These are phyloP conservation scores for Acleris literana DNA, from an alignment of 2,888 invertebrate species.

Conservation along the genomic window DNA sequence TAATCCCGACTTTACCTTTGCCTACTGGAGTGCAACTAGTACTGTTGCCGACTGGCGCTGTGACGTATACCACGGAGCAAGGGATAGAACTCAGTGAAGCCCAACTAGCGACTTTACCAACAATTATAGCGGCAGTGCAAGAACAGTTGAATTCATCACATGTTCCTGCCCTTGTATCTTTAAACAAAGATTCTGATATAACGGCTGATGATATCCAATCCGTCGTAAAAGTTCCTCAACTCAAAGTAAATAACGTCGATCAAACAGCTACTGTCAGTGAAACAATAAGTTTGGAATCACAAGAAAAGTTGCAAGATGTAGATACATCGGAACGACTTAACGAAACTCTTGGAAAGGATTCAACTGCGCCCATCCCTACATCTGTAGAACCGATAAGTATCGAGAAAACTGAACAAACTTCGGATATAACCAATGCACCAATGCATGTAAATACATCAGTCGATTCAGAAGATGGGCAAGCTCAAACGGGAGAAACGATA, in stretches of 20 bases:
- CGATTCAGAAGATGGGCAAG: no score
- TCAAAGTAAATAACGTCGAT: background rate
- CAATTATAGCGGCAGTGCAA: constrained; percentile 50
- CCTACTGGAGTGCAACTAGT: constrained; percentile 23
- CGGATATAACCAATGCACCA: background rate
- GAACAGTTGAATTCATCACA: constrained; percentile 44
- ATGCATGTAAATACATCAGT: no score
- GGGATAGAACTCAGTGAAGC: constrained; percentile 41
- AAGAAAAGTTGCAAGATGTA: constrained; percentile 17
- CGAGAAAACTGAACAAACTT: background rate
- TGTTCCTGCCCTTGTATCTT: constrained; percentile 41
- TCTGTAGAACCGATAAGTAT: background rate
- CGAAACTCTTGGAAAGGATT: background rate
- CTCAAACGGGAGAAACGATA: background rate
- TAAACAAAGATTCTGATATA: background rate
- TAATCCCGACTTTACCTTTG: constrained; percentile 28
- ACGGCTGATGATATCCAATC: background rate
- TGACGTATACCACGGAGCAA: constrained; percentile 47
- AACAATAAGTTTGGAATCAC: constrained; percentile 5
- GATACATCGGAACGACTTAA: background rate
- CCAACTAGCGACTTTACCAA: constrained; percentile 48
- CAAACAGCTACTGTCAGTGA: background rate
- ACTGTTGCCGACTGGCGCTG: constrained; percentile 21
- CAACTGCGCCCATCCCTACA: background rate
- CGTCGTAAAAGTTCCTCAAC: background rate